phyloP scores from a whole-genome alignment of 2,888 invertebrate species.

The Exocentrus adspersus region DNA sequence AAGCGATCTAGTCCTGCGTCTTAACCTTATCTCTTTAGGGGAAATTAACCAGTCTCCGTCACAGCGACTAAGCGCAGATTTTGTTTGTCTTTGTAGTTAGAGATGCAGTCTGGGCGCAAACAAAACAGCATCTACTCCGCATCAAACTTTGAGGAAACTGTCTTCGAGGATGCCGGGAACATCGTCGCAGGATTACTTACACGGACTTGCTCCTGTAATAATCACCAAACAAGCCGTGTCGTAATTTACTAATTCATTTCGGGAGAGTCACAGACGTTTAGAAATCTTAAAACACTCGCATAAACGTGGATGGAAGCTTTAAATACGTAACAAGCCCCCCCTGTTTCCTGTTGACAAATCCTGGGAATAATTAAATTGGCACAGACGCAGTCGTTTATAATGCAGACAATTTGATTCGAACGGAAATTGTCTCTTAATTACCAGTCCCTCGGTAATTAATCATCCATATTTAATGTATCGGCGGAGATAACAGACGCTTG shows the following conservation, averaged over 20 bases:
- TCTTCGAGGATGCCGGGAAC: constrained; percentile 27
- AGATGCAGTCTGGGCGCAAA: constrained; percentile 27
- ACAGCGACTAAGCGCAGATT: constrained; percentile 42
- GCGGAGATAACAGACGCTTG: not conserved
- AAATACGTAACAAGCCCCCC: too few species aligned
- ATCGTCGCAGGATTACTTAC: constrained; percentile 24
- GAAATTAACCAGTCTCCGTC: constrained; percentile 29
- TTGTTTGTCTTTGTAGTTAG: constrained; percentile 49
- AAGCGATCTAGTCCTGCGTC: not conserved
- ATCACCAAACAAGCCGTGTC: constrained; percentile 16
- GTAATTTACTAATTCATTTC: constrained; percentile 1
- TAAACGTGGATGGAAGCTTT: too few species aligned
- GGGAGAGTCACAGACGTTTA: too few species aligned
- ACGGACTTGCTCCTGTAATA: constrained; percentile 16
- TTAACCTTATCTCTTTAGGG: constrained; percentile 12
- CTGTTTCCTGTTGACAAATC: too few species aligned
- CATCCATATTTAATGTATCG: constrained; percentile 12
- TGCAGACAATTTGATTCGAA: constrained; percentile 23
- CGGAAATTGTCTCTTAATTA: constrained; percentile 22
- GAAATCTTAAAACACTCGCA: too few species aligned
- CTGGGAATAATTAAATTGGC: constrained; percentile 3
- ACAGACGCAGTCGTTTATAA: constrained; percentile 15
- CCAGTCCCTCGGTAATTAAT: constrained; percentile 20
- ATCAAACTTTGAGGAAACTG: constrained; percentile 29
- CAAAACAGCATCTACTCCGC: constrained; percentile 28